Conservation (phyloP, 2,888 invertebrate species). For the Sepiola atlantica region DNA sequence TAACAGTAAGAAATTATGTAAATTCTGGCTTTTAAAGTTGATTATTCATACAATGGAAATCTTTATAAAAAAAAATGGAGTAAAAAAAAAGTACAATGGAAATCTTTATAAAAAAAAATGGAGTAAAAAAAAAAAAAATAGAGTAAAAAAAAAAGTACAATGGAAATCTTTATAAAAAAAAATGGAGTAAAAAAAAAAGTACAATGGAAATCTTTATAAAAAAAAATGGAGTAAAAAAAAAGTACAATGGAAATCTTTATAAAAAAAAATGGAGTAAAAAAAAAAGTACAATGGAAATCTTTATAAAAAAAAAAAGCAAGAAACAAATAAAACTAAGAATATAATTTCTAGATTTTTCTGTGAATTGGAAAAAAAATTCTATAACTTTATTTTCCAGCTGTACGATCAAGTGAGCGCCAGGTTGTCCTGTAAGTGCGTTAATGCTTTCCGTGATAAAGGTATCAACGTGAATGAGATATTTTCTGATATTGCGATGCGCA, state of each 20-base stretch:
- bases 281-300: too few relatives aligned
- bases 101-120: too few relatives aligned
- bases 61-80: background rate
- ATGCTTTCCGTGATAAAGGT: constrained; percentile 49
- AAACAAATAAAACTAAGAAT: background rate
- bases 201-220: too few relatives aligned
- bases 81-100: too few relatives aligned
- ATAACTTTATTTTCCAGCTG: constrained; percentile 51
- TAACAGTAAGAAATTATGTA: background rate
- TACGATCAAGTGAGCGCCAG: constrained; percentile 58
- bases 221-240: too few relatives aligned
- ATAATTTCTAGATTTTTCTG: background rate
- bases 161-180: too few relatives aligned
- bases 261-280: too few relatives aligned
- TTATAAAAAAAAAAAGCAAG: too few relatives aligned
- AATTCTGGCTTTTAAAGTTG: background rate
- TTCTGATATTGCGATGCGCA: constrained; percentile 53
- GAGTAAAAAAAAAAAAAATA: too few relatives aligned
- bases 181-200: too few relatives aligned
- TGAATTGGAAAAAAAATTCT: background rate
- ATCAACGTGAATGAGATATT: constrained; percentile 54
- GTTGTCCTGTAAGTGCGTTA: constrained; percentile 51
- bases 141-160: too few relatives aligned
- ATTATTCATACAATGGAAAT: background rate
- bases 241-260: too few relatives aligned